These are phyloP conservation scores for Dinomys branickii DNA, from an alignment of 2,113 vertebrate species.

Conservation along the genomic window DNA sequence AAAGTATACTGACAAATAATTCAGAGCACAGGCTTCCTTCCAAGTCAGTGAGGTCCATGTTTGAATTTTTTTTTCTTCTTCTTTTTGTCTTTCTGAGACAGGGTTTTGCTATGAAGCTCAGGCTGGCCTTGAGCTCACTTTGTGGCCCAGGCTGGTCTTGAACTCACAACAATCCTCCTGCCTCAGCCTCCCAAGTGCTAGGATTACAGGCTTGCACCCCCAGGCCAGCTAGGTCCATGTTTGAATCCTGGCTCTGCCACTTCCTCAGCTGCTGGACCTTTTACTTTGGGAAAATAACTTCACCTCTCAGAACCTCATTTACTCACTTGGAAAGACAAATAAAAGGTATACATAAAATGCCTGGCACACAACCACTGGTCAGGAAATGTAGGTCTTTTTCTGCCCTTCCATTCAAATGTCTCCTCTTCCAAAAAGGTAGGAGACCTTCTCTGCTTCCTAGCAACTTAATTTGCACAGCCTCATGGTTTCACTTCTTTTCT, in stretches of 20 bases:
- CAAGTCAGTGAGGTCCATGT: neutral
- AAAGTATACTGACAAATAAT: neutral
- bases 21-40: neutral
- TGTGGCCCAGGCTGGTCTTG: too few relatives aligned
- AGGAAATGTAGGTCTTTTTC: neutral
- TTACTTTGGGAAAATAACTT: conserved; percentile 11
- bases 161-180: too few relatives aligned
- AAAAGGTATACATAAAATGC: neutral
- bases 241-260: conserved; percentile 17
- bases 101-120: too few relatives aligned
- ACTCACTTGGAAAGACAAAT: conserved; percentile 7
- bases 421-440: conserved; percentile 12
- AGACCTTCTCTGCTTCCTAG: neutral
- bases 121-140: too few relatives aligned
- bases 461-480: neutral
- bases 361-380: neutral
- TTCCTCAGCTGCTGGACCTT: neutral
- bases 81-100: too few relatives aligned
- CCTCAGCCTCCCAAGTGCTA: too few relatives aligned
- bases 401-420: neutral
- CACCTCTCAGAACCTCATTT: conserved; percentile 25
- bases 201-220: too few relatives aligned
- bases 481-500: neutral
- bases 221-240: neutral
- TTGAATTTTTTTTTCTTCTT: too few relatives aligned